Base-by-base conservation (phyloP, 2,113 vertebrate genomes). In the Centropus unirufus region DNA sequence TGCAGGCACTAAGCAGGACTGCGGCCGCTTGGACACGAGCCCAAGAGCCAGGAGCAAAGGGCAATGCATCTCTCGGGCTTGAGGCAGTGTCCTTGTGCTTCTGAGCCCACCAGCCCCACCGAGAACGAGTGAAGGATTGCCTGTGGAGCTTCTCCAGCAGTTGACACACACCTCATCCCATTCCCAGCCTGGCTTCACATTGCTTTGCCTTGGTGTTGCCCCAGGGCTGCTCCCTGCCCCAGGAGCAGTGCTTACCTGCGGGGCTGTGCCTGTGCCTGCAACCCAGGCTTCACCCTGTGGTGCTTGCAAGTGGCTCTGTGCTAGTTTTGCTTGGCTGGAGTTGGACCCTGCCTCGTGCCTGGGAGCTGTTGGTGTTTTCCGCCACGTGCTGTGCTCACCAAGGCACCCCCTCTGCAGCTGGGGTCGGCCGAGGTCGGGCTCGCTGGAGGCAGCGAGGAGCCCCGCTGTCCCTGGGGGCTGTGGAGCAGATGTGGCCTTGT, bases 381-480 rank as follows among this genome's bases (percentile, higher is more conserved):
- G 1, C 8, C 8, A 14, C 0, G 0, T 47, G 59, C 21, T 13
- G 34, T 1, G 1, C 73, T 80, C 55, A 3, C 22, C 0, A 3
- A 52, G 55, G 24, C 44, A 32, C 15, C 39, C 36, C 36, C 62
- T 75, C 22, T 66, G 63, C 52, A 32, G 40, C 46, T 0, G 1
- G 62, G 49, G 30, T 51, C 0, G 3, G 36, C 6, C 11, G 6
- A 36, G 72, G 57, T 12, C 0, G 0, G 85, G 42, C 66, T 64
- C 0, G 1, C 54, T n/a, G 42, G 24, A 16, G 58, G 52, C 3
- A 1, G 7, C 0, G 9, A 16, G 12, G 26, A 52, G 42, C 59
- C 14, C 47, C 1, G 2, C 29, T 3, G 0, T 47, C 57, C 36
- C 63, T 8, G 2, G 32, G 46, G 67, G 26, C 36, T 0, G 3